phyloP scores from a whole-genome alignment of 2,888 invertebrate genomes.

The Argyresthia albistria region DNA sequence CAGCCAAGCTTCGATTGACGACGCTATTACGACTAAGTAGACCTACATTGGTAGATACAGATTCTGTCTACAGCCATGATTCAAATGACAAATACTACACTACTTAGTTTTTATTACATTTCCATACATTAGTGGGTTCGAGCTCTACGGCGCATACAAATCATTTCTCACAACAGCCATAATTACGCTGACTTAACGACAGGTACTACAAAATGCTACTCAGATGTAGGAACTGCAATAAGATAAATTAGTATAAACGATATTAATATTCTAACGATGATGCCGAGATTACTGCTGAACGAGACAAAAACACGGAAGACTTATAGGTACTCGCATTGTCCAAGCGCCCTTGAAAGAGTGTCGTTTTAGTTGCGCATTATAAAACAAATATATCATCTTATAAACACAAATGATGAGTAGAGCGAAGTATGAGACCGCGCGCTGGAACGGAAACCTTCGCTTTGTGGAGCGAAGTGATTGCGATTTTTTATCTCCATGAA shows the following conservation, averaged over 20 bases:
- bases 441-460: neutral
- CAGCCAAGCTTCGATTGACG: conserved; percentile 19
- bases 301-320: conserved; percentile 61
- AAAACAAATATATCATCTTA: neutral
- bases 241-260: conserved; percentile 19
- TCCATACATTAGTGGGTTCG: neutral
- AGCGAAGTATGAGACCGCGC: neutral
- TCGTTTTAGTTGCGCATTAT: conserved; percentile 16
- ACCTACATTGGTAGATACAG: no score
- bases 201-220: conserved; percentile 8
- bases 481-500: conserved; percentile 18
- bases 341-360: conserved; percentile 45
- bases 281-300: conserved; percentile 43
- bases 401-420: neutral
- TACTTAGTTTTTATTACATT: no score
- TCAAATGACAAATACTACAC: no score
- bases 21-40: no score
- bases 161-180: neutral
- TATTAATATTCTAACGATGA: conserved; percentile 61
- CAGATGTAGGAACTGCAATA: neutral
- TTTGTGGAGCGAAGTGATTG: neutral
- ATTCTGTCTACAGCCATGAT: no score
- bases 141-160: neutral
- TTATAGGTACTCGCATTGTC: conserved; percentile 42
- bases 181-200: neutral